A percentile compares a stretch with the other conserved stretches of the same genome.
Conservation (phyloP, 2,113 vertebrate species). For the Tapirus terrestris region DNA sequence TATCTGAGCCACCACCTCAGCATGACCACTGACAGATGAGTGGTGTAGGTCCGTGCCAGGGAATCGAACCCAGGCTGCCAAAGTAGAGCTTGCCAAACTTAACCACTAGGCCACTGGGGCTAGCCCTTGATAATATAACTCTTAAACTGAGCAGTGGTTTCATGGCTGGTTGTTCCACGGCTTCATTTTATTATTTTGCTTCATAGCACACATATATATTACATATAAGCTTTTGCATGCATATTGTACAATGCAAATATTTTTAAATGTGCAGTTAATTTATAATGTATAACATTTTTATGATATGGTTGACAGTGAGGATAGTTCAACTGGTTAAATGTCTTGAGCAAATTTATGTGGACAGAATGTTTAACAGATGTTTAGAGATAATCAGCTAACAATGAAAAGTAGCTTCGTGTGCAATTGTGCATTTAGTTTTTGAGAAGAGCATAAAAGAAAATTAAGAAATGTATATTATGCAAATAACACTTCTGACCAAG, state of each 20-base stretch:
- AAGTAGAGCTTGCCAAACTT: no score
- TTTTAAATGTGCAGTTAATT: neutral
- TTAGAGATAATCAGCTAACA: neutral
- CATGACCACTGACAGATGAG: no score
- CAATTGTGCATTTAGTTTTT: neutral
- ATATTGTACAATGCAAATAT: neutral
- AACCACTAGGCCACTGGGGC: no score
- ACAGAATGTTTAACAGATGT: neutral
- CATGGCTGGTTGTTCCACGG: neutral
- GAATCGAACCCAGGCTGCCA: no score
- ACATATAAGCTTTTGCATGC: neutral
- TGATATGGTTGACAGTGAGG: neutral
- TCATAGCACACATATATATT: neutral
- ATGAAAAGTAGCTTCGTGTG: neutral
- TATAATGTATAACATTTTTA: neutral
- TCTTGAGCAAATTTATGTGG: neutral
- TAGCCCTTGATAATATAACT: neutral
- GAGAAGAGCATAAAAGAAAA: neutral
- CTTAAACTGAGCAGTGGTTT: neutral
- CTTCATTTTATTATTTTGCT: neutral
- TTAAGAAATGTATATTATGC: neutral
- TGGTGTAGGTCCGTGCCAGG: no score
- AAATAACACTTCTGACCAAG: neutral
- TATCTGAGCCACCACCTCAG: no score
- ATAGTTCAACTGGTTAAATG: neutral